These are phyloP conservation scores for Phylloscopus trochiloides DNA, from an alignment of 2,113 vertebrate species.

Conservation along the genomic window DNA sequence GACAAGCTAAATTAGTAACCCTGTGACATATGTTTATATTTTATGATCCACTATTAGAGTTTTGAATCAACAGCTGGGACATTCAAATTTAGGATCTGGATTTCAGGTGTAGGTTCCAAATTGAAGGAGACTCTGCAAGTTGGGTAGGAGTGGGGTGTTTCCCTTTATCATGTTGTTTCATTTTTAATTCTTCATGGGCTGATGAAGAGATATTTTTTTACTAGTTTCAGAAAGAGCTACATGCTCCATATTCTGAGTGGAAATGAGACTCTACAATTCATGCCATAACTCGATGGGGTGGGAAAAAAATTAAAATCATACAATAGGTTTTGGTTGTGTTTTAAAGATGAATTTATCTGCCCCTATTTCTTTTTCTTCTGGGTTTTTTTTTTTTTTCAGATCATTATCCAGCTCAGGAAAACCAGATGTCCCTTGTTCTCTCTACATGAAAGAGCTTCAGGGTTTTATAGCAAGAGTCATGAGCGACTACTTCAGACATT, in stretches of 20 bases:
- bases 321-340: background rate
- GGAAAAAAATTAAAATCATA: background rate
- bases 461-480: constrained; percentile 92
- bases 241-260: background rate
- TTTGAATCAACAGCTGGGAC: background rate
- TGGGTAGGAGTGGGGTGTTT: background rate
- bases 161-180: background rate
- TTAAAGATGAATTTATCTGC: constrained; percentile 18
- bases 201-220: background rate
- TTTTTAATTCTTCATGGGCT: background rate
- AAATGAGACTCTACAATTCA: constrained; percentile 11
- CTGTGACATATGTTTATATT: background rate
- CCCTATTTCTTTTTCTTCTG: background rate
- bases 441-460: constrained; percentile 98
- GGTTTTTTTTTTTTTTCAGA: constrained; percentile 61
- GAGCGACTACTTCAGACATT: constrained; percentile 91
- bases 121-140: background rate
- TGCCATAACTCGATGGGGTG: background rate
- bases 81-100: background rate
- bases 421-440: constrained; percentile 90
- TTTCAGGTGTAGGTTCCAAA: background rate
- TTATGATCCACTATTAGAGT: background rate
- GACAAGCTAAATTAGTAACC: background rate
- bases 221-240: background rate
- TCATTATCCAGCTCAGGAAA: constrained; percentile 79